These are phyloP conservation scores for Hemibagrus wyckioides DNA, from an alignment of 2,113 vertebrate genomes.

Conservation along the genomic window DNA sequence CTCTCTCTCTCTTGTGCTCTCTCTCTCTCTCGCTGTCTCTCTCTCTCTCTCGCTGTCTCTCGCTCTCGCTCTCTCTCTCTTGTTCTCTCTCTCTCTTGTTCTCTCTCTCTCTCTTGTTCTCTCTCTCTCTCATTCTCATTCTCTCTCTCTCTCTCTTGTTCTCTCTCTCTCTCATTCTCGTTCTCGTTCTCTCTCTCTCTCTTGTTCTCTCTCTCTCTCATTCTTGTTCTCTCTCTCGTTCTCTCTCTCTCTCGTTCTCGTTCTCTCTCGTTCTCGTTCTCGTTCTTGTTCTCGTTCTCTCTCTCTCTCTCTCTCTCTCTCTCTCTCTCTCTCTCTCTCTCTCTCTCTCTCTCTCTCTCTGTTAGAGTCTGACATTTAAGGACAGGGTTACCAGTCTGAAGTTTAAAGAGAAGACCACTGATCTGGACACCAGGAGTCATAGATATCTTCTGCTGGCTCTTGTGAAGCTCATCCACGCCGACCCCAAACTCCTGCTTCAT, in stretches of 20 bases:
- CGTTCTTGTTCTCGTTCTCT: neutral
- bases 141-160: too few species aligned
- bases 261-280: too few species aligned
- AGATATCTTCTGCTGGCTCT: slow-evolving; percentile 87
- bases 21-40: too few species aligned
- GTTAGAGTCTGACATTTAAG: slow-evolving; percentile 94
- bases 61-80: too few species aligned
- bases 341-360: neutral
- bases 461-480: slow-evolving; percentile 96
- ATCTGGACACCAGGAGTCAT: slow-evolving; percentile 83
- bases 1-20: too few species aligned
- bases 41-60: too few species aligned
- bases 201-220: neutral
- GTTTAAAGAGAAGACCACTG: slow-evolving; percentile 96
- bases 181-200: too few species aligned
- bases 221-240: neutral
- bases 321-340: neutral
- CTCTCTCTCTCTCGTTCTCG: neutral
- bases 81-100: too few species aligned
- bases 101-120: too few species aligned
- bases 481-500: slow-evolving; percentile 95
- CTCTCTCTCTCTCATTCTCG: too few species aligned
- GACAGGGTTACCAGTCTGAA: slow-evolving; percentile 98
- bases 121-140: too few species aligned
- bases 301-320: neutral